Conservation (phyloP, 2,113 vertebrate species). For the Pelecanus crispus region DNA sequence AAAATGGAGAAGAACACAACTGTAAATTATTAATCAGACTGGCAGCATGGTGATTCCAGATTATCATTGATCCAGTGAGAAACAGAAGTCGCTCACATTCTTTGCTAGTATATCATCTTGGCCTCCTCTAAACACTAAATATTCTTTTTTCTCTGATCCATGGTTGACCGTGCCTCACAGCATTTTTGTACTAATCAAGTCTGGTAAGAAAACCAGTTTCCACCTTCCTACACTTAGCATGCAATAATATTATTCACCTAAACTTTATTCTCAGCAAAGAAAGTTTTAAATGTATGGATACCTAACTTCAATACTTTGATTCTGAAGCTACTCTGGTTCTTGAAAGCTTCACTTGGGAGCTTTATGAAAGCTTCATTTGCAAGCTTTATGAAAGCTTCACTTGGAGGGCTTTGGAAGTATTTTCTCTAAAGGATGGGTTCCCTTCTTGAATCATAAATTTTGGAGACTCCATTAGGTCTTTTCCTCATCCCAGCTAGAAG, state of each 20-base stretch:
- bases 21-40: neutral
- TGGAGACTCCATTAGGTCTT: neutral
- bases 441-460: neutral
- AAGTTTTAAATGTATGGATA: neutral
- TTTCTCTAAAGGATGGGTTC: neutral
- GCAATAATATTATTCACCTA: neutral
- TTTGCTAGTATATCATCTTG: neutral
- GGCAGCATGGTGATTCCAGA: neutral
- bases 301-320: neutral
- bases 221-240: neutral
- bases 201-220: neutral
- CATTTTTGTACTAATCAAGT: neutral
- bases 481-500: neutral
- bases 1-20: neutral
- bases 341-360: neutral
- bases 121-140: neutral
- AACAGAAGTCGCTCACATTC: neutral
- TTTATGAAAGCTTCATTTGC: neutral
- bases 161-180: neutral
- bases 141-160: neutral
- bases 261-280: neutral
- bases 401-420: neutral
- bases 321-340: neutral
- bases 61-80: neutral
- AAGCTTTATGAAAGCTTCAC: neutral